A percentile compares a stretch with the other conserved stretches of the same genome.
These are phyloP conservation scores for Tauraco hartlaubi DNA, from an alignment of 2,797 vertebrate species.

Conservation along the genomic window DNA sequence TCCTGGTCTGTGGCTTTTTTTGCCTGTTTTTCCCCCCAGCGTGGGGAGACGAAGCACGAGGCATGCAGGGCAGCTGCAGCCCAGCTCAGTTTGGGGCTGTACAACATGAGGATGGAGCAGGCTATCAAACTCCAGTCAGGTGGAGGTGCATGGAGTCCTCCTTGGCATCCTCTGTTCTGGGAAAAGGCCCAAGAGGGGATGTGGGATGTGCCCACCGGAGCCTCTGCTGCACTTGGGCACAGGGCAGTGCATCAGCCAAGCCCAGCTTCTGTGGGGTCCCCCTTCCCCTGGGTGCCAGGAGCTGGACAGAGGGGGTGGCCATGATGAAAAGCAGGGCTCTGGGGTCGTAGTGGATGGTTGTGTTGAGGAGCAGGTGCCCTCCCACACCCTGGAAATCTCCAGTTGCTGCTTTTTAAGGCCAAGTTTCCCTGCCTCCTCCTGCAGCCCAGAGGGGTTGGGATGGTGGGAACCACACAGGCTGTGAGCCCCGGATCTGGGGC, in stretches of 20 bases:
- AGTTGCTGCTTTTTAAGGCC: rapidly evolving
- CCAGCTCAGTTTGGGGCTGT: neutral
- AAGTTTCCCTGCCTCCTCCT: rapidly evolving
- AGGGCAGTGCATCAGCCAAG: rapidly evolving
- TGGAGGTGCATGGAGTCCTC: neutral
- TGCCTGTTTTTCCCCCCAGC: rapidly evolving
- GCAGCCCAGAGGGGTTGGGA: neutral
- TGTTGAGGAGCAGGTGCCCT: neutral
- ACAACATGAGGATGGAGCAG: neutral
- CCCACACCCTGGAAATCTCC: neutral
- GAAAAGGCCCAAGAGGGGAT: neutral
- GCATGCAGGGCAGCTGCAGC: neutral
- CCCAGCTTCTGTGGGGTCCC: too few relatives aligned
- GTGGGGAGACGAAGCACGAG: neutral
- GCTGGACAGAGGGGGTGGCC: neutral
- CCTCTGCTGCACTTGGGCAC: neutral
- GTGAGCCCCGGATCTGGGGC: rapidly evolving
- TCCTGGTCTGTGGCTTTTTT: neutral
- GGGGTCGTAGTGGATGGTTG: too few relatives aligned
- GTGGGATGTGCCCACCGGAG: neutral
- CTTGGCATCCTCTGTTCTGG: neutral
- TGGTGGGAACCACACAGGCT: rapidly evolving
- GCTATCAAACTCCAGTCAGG: rapidly evolving
- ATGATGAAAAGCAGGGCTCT: neutral
- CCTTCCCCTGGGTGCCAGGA: neutral